A percentile compares a stretch with the other conserved stretches of the same genome.
Evolutionary conservation across 2,888 invertebrate species (phyloP).

Genomic region (Sussaba pulchella): DNA sequence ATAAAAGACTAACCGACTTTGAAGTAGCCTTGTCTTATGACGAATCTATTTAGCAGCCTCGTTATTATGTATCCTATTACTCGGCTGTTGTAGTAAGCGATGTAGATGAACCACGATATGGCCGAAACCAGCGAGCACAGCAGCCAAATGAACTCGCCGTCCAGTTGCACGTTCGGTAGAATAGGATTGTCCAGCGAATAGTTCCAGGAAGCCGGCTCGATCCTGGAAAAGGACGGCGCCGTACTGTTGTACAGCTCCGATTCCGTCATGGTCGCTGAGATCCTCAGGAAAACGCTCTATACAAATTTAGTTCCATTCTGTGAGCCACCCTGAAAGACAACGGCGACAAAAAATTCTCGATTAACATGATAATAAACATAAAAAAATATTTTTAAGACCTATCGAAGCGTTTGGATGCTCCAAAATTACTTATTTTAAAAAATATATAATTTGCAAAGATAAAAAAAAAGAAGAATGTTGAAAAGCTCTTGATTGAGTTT

Average conservation of each 20-base stretch:
- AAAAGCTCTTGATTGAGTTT: no score
- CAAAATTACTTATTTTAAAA: no score
- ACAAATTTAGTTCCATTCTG: conserved; percentile 69
- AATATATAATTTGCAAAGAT: no score
- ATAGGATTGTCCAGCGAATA: conserved; percentile 86
- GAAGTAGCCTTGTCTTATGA: conserved; percentile 94
- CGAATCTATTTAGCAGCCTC: conserved; percentile 94
- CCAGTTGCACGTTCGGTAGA: conserved; percentile 90
- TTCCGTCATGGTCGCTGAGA: conserved; percentile 72
- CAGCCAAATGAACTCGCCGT: conserved; percentile 91
- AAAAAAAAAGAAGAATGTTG: no score
- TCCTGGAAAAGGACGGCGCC: conserved; percentile 76
- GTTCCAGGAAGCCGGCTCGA: conserved; percentile 86
- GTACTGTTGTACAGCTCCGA: conserved; percentile 75
- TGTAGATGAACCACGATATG: conserved; percentile 96
- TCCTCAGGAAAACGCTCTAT: conserved; percentile 49
- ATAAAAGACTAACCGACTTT: conserved; percentile 90
- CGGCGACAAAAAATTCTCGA: neutral
- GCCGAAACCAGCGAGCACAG: conserved; percentile 93
- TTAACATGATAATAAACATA: neutral
- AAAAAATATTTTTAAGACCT: neutral
- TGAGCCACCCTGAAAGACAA: conserved; percentile 65
- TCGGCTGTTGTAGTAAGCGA: conserved; percentile 97
- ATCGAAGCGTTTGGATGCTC: no score
- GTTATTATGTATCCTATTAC: conserved; percentile 96